Evolutionary conservation across 2,797 vertebrate genomes (phyloP).

Genomic region (Tragopan temminckii): DNA sequence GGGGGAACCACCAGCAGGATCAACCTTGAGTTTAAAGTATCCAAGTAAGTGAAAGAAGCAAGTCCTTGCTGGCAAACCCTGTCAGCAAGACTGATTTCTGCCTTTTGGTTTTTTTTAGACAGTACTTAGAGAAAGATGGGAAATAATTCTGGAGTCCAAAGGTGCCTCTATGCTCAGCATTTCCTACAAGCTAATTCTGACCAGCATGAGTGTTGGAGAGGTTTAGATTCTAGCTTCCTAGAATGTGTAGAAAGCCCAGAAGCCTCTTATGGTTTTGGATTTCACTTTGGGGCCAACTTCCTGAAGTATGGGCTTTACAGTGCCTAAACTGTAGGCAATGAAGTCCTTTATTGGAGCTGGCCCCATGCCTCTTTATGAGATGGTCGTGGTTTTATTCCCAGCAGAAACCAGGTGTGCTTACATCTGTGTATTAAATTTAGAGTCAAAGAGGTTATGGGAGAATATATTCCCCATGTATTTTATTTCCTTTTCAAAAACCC

Average conservation of each 20-base stretch:
- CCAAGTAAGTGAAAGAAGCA: slow-evolving; percentile 16
- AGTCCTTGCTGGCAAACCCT: neutral
- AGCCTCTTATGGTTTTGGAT: neutral
- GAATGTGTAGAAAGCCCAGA: neutral
- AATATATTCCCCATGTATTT: slow-evolving; percentile 48
- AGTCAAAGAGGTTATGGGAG: slow-evolving; percentile 61
- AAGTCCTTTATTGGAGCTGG: slow-evolving; percentile 10
- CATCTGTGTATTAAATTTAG: slow-evolving; percentile 76
- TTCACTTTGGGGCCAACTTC: neutral
- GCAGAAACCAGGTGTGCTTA: slow-evolving; percentile 80
- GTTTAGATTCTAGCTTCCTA: neutral
- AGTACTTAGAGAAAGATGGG: neutral
- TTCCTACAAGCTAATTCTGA: neutral
- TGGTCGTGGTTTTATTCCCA: slow-evolving; percentile 67
- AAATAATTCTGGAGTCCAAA: neutral
- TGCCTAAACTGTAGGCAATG: neutral
- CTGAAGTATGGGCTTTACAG: neutral
- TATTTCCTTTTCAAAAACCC: slow-evolving; percentile 37
- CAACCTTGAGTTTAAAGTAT: neutral
- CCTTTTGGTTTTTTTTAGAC: neutral
- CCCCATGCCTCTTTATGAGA: slow-evolving; percentile 44
- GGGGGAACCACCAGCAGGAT: neutral
- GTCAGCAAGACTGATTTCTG: neutral
- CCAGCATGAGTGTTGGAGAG: rapidly evolving
- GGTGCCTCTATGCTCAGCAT: neutral